Conservation (phyloP, 2,797 vertebrate genomes). For the Ptychadena robeensis region DNA sequence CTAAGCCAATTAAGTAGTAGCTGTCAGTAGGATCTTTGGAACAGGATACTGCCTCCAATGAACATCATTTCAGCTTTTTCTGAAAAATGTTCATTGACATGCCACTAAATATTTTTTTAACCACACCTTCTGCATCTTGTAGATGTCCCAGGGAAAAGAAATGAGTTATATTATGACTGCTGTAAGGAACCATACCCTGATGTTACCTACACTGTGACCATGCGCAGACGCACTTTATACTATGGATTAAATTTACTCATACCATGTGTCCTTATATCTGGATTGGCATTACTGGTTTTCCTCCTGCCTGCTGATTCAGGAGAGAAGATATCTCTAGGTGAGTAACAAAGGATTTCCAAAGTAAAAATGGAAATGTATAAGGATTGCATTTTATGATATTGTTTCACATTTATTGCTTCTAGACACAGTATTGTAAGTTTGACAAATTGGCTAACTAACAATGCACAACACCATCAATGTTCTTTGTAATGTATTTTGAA, state of each 20-base stretch:
- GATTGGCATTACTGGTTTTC: slow-evolving; percentile 88
- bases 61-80: background rate
- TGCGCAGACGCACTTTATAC: slow-evolving; percentile 88
- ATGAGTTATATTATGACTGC: slow-evolving; percentile 90
- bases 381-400: background rate
- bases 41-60: background rate
- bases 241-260: slow-evolving; percentile 91
- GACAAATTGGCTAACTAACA: slow-evolving; percentile 16
- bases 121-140: background rate
- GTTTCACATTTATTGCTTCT: background rate
- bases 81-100: background rate
- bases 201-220: slow-evolving; percentile 89
- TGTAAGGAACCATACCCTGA: slow-evolving; percentile 92
- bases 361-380: background rate
- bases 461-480: background rate
- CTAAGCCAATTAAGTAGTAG: background rate
- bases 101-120: background rate
- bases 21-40: background rate
- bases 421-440: background rate
- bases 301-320: slow-evolving; percentile 92
- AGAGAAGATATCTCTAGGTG: slow-evolving; percentile 93
- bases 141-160: slow-evolving; percentile 89
- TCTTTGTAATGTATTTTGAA: background rate
- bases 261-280: slow-evolving; percentile 90
- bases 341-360: slow-evolving; percentile 22